phyloP scores from a whole-genome alignment of 2,797 vertebrate genomes.

The Spinus olivaceus region DNA sequence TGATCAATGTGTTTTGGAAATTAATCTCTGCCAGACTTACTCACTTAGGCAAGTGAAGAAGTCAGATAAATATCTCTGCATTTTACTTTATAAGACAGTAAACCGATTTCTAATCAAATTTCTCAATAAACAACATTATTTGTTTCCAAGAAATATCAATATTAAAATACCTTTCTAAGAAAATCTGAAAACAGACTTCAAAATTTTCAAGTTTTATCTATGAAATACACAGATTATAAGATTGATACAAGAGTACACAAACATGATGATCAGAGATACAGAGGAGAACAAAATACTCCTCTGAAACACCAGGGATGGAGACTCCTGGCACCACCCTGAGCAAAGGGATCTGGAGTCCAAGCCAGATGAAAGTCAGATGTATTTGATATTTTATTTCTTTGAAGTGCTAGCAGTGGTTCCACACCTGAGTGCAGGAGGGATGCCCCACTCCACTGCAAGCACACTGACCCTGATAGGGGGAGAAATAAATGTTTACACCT shows the following conservation, averaged over 20 bases:
- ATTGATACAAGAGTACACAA: not conserved
- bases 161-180: not conserved
- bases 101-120: slow-evolving; percentile 44
- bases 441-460: not conserved
- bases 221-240: not conserved
- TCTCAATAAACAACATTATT: slow-evolving; percentile 15
- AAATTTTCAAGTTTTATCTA: not conserved
- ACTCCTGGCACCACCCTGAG: not conserved
- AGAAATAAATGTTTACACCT: not conserved
- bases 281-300: not conserved
- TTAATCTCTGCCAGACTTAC: slow-evolving; percentile 5
- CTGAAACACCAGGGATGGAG: not conserved
- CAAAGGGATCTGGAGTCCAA: not conserved
- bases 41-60: slow-evolving; percentile 28
- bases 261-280: not conserved
- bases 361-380: not conserved
- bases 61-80: slow-evolving; percentile 15
- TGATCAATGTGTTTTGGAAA: slow-evolving; percentile 30
- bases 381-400: not conserved
- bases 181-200: not conserved
- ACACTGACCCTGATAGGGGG: accelerated
- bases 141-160: slow-evolving; percentile 13
- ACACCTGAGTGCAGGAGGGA: not conserved
- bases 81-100: slow-evolving; percentile 21
- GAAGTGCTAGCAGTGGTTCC: not conserved